Percentiles rank a stretch among this genome's conserved stretches.
Evolutionary conservation across 2,797 vertebrate species (phyloP).

Genomic region (Morus bassanus): DNA sequence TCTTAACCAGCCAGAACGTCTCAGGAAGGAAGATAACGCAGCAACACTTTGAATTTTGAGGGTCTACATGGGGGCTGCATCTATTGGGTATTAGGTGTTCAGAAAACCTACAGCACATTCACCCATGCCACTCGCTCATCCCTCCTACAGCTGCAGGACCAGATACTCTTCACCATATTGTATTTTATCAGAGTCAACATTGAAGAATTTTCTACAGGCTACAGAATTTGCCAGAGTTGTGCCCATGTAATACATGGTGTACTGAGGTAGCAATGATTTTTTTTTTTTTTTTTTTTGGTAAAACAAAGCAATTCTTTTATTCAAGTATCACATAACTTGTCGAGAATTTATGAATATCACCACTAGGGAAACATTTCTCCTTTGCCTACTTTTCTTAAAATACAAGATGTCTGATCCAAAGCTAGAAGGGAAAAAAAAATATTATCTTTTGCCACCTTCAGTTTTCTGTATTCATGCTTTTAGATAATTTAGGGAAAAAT

Average conservation of each 20-base stretch:
- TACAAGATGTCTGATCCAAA: neutral
- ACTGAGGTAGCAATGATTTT: neutral
- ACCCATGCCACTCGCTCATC: neutral
- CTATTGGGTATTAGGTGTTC: no score
- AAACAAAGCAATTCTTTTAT: neutral
- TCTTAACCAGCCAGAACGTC: rapidly evolving
- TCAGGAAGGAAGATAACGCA: neutral
- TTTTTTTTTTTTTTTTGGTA: neutral
- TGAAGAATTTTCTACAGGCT: neutral
- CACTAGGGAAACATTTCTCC: neutral
- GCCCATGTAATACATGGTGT: rapidly evolving
- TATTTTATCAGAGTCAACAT: rapidly evolving
- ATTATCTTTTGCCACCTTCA: neutral
- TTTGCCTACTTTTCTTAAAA: neutral
- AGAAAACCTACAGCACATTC: rapidly evolving
- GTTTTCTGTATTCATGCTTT: neutral
- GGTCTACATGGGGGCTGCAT: rapidly evolving
- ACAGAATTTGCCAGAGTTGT: rapidly evolving
- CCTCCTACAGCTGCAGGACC: no score
- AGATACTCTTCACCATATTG: rapidly evolving
- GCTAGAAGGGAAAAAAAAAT: no score
- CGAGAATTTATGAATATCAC: neutral
- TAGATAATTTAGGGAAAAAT: neutral
- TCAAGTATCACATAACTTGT: neutral
- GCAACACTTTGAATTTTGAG: rapidly evolving